These are phyloP conservation scores for Meloidogyne floridensis DNA, from an alignment of 1,140 invertebrate genomes.

Conservation along the genomic window DNA sequence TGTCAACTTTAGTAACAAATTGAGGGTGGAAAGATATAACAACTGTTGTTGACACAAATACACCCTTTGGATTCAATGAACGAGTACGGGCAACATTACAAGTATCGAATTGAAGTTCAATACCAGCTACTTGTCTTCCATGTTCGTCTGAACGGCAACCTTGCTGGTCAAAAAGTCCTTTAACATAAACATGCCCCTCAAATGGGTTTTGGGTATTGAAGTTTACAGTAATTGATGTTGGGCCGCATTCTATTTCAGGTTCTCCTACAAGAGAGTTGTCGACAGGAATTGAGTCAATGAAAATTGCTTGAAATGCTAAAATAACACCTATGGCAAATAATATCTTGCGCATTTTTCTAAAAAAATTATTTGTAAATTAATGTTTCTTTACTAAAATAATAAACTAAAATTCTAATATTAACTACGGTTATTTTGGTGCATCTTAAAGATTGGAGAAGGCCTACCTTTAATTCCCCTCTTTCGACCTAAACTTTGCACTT, in stretches of 20 bases:
- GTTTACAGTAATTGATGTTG: slow-evolving; percentile 65
- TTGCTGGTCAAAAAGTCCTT: slow-evolving; percentile 64
- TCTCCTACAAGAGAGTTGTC: slow-evolving; percentile 61
- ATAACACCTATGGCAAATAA: too few species aligned
- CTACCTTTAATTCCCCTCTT: too few species aligned
- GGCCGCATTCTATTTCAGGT: slow-evolving; percentile 60
- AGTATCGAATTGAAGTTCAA: slow-evolving; percentile 64
- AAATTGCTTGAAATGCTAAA: too few species aligned
- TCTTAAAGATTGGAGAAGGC: too few species aligned
- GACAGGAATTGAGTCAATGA: slow-evolving; percentile 49
- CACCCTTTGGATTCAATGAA: slow-evolving; percentile 63
- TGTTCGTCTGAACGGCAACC: slow-evolving; percentile 64
- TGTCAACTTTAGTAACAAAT: slow-evolving; percentile 66
- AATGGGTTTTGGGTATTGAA: slow-evolving; percentile 66
- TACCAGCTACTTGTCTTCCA: slow-evolving; percentile 64
- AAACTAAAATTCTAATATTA: too few species aligned
- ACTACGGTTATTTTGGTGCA: too few species aligned
- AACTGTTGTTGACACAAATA: slow-evolving; percentile 65
- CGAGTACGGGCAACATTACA: slow-evolving; percentile 66
- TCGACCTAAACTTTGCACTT: too few species aligned
- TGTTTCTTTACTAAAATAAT: too few species aligned
- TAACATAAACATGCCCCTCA: slow-evolving; percentile 66
- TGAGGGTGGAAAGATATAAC: slow-evolving; percentile 65
- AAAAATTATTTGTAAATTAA: too few species aligned
- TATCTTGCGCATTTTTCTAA: too few species aligned